These are phyloP conservation scores for Pyrocephalus nanus DNA, from an alignment of 2,797 vertebrate genomes.

Conservation along the genomic window DNA sequence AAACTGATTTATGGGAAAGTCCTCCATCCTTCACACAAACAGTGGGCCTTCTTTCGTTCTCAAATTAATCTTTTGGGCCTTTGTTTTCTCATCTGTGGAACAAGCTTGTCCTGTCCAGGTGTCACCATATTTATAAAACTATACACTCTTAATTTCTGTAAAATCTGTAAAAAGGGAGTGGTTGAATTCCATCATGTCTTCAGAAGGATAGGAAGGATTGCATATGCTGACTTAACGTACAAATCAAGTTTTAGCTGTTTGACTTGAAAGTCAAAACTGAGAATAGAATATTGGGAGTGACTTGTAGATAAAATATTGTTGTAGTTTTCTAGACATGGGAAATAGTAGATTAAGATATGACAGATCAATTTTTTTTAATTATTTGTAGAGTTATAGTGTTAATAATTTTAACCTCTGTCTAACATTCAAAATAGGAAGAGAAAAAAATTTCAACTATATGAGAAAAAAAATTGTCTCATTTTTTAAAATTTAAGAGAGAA, in stretches of 20 bases:
- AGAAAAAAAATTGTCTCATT: neutral
- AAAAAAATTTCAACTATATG: neutral
- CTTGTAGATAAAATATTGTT: neutral
- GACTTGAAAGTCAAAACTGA: neutral
- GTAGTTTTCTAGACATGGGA: neutral
- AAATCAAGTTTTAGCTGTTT: neutral
- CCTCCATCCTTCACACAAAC: neutral
- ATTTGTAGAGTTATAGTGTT: neutral
- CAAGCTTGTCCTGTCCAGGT: neutral
- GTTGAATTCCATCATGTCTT: neutral
- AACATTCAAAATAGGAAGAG: neutral
- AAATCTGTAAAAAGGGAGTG: neutral
- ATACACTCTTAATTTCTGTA: neutral
- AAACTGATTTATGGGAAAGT: neutral
- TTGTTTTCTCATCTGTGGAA: neutral
- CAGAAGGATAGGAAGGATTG: neutral
- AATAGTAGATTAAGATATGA: neutral
- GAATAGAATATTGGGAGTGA: neutral
- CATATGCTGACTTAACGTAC: neutral
- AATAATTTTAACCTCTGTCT: neutral
- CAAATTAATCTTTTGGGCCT: neutral
- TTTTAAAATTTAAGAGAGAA: neutral
- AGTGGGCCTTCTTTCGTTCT: neutral
- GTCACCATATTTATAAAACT: neutral
- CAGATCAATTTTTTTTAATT: neutral